A percentile compares a stretch with the other conserved stretches of the same genome.
phyloP scores from a whole-genome alignment of 2,888 invertebrate genomes.

The Hermodice carunculata region DNA sequence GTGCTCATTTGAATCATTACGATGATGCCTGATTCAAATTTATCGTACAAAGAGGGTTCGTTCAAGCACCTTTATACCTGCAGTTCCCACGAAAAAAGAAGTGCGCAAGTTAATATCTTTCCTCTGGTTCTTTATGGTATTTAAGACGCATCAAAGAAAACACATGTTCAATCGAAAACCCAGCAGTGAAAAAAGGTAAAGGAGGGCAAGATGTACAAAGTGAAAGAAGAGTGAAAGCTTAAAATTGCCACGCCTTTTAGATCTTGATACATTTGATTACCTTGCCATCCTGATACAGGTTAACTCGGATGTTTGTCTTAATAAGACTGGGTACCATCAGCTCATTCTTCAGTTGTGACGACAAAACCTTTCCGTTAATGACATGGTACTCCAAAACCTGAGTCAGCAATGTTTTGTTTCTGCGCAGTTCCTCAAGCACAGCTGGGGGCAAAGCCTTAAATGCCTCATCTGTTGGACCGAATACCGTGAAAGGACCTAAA shows the following conservation, averaged over 20 bases:
- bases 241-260: not conserved
- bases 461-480: slow-evolving; percentile 47
- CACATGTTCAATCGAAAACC: too few relatives aligned
- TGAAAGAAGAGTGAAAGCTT: not conserved
- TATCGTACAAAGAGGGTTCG: too few relatives aligned
- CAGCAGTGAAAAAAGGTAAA: too few relatives aligned
- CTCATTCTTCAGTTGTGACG: slow-evolving; percentile 45
- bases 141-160: too few relatives aligned
- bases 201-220: too few relatives aligned
- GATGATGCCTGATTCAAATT: too few relatives aligned
- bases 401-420: slow-evolving; percentile 36
- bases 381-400: slow-evolving; percentile 39
- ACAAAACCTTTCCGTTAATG: slow-evolving; percentile 36
- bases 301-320: slow-evolving; percentile 37
- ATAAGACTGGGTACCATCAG: slow-evolving; percentile 37
- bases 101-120: too few relatives aligned
- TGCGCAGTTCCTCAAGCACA: slow-evolving; percentile 26
- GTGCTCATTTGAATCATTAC: too few relatives aligned
- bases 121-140: too few relatives aligned
- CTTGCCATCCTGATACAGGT: slow-evolving; percentile 44
- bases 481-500: slow-evolving; percentile 45
- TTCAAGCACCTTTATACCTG: too few relatives aligned
- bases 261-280: slow-evolving; percentile 13
- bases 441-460: slow-evolving; percentile 41
- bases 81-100: too few relatives aligned